A percentile compares a stretch with the other conserved stretches of the same genome.
Conservation (phyloP, 2,113 vertebrate genomes). For the Romanogobio albipinnatus region DNA sequence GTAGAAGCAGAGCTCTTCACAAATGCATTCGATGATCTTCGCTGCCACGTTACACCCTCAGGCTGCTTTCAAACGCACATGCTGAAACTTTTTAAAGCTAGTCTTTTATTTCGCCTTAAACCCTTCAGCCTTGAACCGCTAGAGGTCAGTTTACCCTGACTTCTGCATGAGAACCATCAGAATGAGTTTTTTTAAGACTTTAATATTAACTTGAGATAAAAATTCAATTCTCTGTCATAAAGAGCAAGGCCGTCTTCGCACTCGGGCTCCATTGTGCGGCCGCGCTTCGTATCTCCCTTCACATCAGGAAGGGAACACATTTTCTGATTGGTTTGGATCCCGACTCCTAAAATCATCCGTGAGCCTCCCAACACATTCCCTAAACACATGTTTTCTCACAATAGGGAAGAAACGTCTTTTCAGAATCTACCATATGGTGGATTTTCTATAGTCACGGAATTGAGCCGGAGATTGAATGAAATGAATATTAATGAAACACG, state of each 20-base stretch:
- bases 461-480: constrained; percentile 14
- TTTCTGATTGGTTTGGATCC: constrained; percentile 14
- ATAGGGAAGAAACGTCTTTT: constrained; percentile 17
- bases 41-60: not conserved
- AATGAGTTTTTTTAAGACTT: not conserved
- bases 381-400: constrained; percentile 32
- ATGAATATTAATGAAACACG: constrained; percentile 42
- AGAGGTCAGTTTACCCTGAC: not conserved
- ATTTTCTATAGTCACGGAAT: constrained; percentile 6
- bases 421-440: constrained; percentile 1
- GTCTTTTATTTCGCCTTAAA: constrained; percentile 3
- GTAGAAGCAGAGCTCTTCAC: not conserved
- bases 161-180: not conserved
- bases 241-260: constrained; percentile 18
- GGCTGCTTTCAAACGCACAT: not conserved
- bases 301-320: not conserved
- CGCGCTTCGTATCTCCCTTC: not conserved
- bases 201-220: constrained; percentile 34
- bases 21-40: not conserved
- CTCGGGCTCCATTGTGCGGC: not conserved
- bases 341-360: not conserved
- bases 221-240: constrained; percentile 20
- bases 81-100: not conserved
- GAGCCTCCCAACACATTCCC: not conserved
- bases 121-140: constrained; percentile 2